Conservation (phyloP, 2,888 invertebrate genomes). For the Rapana venosa region DNA sequence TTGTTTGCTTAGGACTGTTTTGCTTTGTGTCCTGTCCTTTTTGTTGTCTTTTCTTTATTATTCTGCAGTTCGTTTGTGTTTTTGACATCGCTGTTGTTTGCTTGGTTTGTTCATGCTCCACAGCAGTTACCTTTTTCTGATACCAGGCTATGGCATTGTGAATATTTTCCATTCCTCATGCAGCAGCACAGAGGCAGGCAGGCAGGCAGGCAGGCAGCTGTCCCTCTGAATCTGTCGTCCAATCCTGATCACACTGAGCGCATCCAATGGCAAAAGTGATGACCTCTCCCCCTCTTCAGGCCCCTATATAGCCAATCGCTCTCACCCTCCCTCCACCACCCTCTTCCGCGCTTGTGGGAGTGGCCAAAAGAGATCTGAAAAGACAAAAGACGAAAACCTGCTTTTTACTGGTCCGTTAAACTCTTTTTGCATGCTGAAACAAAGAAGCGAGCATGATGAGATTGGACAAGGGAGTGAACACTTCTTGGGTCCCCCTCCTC, state of each 20-base stretch:
- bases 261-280: not conserved
- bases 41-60: too few relatives aligned
- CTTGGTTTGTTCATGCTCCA: not conserved
- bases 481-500: too few relatives aligned
- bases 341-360: constrained; percentile 19
- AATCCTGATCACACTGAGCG: not conserved
- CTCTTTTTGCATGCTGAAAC: not conserved
- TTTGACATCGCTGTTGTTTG: not conserved
- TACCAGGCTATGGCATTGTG: constrained; percentile 74
- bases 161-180: constrained; percentile 71
- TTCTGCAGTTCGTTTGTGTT: not conserved
- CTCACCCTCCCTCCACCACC: constrained; percentile 6
- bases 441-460: too few relatives aligned
- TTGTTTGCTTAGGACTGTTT: not conserved
- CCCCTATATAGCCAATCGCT: not conserved
- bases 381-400: not conserved
- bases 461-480: too few relatives aligned
- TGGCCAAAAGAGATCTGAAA: not conserved
- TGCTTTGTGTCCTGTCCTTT: too few relatives aligned
- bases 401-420: not conserved
- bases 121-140: constrained; percentile 60
- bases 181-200: constrained; percentile 4
- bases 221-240: not conserved
- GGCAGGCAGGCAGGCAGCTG: not conserved
- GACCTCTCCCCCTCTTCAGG: not conserved